These are phyloP conservation scores for Volucella bombylans DNA, from an alignment of 2,888 invertebrate species.

Conservation along the genomic window DNA sequence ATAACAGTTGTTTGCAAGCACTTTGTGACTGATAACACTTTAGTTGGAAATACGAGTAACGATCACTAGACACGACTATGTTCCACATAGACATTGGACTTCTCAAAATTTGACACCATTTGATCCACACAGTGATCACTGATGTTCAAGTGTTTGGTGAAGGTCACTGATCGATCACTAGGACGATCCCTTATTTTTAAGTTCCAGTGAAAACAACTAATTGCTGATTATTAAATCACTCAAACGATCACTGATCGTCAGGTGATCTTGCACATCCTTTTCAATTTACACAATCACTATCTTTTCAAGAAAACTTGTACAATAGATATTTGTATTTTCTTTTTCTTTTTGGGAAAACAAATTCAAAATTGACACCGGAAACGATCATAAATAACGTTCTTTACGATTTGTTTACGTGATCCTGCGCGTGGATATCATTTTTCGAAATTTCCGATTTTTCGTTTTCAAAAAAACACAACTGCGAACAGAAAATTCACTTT, in stretches of 20 bases:
- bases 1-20: constrained; percentile 28
- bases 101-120: constrained; percentile 21
- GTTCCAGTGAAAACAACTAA: too few relatives aligned
- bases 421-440: constrained; percentile 48
- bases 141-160: too few relatives aligned
- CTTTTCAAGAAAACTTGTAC: constrained; percentile 9
- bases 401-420: constrained; percentile 44
- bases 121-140: constrained; percentile 17
- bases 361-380: constrained; percentile 66
- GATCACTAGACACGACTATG: constrained; percentile 7
- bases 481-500: constrained; percentile 50
- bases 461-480: constrained; percentile 24
- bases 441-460: constrained; percentile 40
- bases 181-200: too few relatives aligned
- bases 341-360: constrained; percentile 43
- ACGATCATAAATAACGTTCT: constrained; percentile 65
- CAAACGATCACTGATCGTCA: not conserved
- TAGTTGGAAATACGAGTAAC: not conserved
- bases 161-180: too few relatives aligned
- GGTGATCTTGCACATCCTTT: constrained; percentile 47
- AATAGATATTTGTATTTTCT: constrained; percentile 8
- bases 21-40: constrained; percentile 44
- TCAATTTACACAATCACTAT: constrained; percentile 66
- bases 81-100: constrained; percentile 55
- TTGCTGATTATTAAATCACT: not conserved